Percentiles rank a stretch among this genome's conserved stretches.
phyloP scores from a whole-genome alignment of 2,888 invertebrate genomes.

The Coleophora deauratella region DNA sequence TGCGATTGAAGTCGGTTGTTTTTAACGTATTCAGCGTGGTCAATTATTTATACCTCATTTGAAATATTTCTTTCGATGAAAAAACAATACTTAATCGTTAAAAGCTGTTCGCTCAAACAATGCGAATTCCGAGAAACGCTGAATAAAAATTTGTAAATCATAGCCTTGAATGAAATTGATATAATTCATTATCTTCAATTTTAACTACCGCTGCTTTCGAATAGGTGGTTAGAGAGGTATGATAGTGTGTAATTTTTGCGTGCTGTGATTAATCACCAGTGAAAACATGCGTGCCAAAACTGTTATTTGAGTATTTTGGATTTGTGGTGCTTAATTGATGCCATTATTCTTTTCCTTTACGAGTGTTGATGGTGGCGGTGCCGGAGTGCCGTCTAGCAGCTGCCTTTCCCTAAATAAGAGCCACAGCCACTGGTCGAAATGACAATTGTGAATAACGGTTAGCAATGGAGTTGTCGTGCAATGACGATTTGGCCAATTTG shows the following conservation, averaged over 20 bases:
- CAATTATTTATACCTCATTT: no score
- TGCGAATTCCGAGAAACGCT: no score
- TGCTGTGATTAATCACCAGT: constrained; percentile 39
- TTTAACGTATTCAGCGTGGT: no score
- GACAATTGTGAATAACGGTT: constrained; percentile 43
- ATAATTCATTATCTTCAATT: constrained; percentile 40
- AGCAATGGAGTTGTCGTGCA: constrained; percentile 49
- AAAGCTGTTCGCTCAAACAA: not conserved
- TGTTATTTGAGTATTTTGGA: constrained; percentile 33
- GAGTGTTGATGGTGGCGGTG: not conserved
- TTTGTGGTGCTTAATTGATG: constrained; percentile 28
- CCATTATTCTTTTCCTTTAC: constrained; percentile 28
- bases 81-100: no score
- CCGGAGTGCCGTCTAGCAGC: not conserved
- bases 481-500: constrained; percentile 51
- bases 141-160: no score
- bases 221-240: constrained; percentile 20
- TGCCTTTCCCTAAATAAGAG: constrained; percentile 6
- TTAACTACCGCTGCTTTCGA: constrained; percentile 30
- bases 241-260: constrained; percentile 31
- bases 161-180: constrained; percentile 21
- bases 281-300: constrained; percentile 25
- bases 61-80: no score
- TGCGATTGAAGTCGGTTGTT: no score
- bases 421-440: constrained; percentile 19